A percentile compares a stretch with the other conserved stretches of the same genome.
phyloP scores from a whole-genome alignment of 2,113 vertebrate genomes.

The Antigone vipio region DNA sequence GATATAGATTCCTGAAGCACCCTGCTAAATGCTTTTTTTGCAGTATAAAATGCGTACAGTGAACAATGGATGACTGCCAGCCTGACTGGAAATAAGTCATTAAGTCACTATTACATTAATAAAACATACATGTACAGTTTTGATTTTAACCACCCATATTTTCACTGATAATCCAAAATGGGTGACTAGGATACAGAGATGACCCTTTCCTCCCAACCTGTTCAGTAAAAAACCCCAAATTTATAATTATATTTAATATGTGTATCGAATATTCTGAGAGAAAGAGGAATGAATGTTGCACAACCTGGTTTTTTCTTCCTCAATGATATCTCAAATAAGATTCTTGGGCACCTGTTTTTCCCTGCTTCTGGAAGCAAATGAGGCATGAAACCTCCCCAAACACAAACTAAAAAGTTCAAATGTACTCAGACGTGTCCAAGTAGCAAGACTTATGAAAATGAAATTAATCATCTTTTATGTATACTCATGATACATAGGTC shows the following conservation, averaged over 20 bases:
- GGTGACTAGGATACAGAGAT: neutral
- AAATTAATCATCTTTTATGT: neutral
- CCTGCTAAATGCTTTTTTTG: neutral
- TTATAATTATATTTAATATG: neutral
- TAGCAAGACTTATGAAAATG: neutral
- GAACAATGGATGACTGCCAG: neutral
- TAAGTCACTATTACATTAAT: neutral
- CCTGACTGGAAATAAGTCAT: neutral
- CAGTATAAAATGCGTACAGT: neutral
- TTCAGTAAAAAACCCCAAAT: neutral
- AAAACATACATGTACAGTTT: neutral
- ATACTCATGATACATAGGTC: neutral
- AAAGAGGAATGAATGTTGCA: neutral
- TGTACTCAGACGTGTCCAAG: neutral
- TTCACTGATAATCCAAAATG: neutral
- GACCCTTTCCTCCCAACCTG: accelerated
- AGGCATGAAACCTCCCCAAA: neutral
- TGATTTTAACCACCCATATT: neutral
- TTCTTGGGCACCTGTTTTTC: neutral
- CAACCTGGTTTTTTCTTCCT: neutral
- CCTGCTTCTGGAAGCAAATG: neutral
- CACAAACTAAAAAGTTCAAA: neutral
- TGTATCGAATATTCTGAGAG: neutral
- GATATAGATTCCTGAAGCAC: neutral
- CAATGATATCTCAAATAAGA: neutral